These are phyloP conservation scores for Coelopa pilipes DNA, from an alignment of 2,888 invertebrate genomes.

Conservation along the genomic window DNA sequence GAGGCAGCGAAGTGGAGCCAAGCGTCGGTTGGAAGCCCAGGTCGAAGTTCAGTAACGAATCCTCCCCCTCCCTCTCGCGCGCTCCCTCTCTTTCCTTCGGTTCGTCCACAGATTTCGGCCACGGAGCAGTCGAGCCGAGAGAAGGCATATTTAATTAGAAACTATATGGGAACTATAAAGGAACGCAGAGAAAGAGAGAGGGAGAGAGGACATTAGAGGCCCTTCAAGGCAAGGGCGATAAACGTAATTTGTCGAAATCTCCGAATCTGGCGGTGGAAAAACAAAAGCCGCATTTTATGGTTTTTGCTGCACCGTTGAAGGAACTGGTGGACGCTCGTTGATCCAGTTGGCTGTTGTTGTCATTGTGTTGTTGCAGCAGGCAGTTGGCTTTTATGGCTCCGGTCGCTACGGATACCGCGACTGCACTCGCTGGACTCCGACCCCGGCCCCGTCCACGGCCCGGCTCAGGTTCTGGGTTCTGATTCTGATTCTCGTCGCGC, in stretches of 20 bases:
- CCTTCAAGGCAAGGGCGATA: background rate
- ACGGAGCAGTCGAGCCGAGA: background rate
- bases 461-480: no score
- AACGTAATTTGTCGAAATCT: background rate
- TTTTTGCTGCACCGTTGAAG: no score
- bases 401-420: no score
- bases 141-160: background rate
- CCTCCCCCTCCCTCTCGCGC: background rate
- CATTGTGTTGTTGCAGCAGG: no score
- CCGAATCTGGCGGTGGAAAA: background rate
- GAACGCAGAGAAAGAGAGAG: background rate
- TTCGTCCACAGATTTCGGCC: background rate
- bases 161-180: background rate
- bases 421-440: no score
- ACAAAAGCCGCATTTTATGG: no score
- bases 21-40: constrained; percentile 11
- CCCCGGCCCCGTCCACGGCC: no score
- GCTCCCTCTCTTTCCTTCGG: background rate
- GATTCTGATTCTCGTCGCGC: no score
- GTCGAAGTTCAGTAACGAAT: constrained; percentile 22
- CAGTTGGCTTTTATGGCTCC: no score
- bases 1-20: constrained; percentile 18
- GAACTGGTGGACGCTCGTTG: no score
- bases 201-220: no score
- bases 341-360: no score